phyloP scores from a whole-genome alignment of 2,888 invertebrate species.

The Tethea ocularis region DNA sequence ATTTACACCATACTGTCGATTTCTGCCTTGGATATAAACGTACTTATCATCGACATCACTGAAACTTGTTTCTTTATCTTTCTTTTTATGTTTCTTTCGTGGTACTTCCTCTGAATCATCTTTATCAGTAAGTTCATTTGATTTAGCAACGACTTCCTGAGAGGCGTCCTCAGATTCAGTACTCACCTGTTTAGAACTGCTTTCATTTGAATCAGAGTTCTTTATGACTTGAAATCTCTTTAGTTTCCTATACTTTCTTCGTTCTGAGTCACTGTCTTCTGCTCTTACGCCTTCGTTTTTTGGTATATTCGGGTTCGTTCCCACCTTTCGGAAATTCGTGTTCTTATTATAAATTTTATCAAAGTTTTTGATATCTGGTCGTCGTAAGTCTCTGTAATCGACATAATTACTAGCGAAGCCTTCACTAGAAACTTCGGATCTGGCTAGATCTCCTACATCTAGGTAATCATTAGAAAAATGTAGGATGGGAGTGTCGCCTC shows the following conservation, averaged over 20 bases:
- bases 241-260: neutral
- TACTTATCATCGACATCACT: constrained; percentile 15
- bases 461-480: constrained; percentile 31
- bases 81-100: neutral
- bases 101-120: neutral
- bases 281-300: neutral
- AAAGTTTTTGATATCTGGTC: too few relatives aligned
- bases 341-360: neutral
- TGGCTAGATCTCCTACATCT: constrained; percentile 26
- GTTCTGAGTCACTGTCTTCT: neutral
- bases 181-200: neutral
- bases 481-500: neutral
- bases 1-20: constrained; percentile 10
- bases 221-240: constrained; percentile 4
- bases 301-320: neutral
- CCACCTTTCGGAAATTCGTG: neutral
- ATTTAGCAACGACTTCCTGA: too few relatives aligned
- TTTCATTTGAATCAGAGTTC: constrained; percentile 13
- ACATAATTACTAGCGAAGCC: constrained; percentile 28
- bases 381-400: constrained; percentile 27
- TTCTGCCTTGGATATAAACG: constrained; percentile 25
- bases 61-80: neutral
- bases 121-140: neutral
- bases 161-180: neutral
- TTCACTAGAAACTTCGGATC: neutral